phyloP scores from a whole-genome alignment of 2,888 invertebrate species.

The Mechanitis messenoides region DNA sequence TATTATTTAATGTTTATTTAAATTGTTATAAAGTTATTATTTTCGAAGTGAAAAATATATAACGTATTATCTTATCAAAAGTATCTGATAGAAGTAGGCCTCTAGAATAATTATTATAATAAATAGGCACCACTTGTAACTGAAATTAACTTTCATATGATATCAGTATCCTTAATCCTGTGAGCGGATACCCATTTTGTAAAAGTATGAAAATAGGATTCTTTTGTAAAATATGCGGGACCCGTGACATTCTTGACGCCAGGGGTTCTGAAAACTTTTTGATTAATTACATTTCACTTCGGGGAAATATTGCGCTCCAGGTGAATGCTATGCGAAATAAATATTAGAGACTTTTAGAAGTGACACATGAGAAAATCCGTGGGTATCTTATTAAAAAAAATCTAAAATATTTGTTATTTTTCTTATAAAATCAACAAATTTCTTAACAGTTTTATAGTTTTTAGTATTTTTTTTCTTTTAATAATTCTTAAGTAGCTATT shows the following conservation, averaged over 20 bases:
- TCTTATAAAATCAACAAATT: slow-evolving; percentile 3
- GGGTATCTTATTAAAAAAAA: too few relatives aligned
- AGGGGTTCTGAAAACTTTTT: slow-evolving; percentile 60
- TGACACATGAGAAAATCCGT: neutral
- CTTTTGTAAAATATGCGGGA: slow-evolving; percentile 28
- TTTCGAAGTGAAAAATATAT: too few relatives aligned
- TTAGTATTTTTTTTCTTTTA: neutral
- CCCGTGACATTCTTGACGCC: slow-evolving; percentile 30
- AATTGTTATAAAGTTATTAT: too few relatives aligned
- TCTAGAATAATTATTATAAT: too few relatives aligned
- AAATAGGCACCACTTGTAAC: too few relatives aligned
- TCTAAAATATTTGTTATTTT: too few relatives aligned
- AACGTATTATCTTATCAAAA: too few relatives aligned
- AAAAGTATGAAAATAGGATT: slow-evolving; percentile 21
- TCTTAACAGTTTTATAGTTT: neutral
- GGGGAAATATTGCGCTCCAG: slow-evolving; percentile 67
- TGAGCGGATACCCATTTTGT: slow-evolving; percentile 14
- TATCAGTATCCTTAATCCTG: slow-evolving; percentile 8
- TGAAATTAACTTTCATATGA: too few relatives aligned
- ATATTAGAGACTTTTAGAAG: slow-evolving; percentile 36
- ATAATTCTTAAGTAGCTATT: too few relatives aligned
- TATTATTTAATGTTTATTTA: too few relatives aligned
- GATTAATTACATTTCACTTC: slow-evolving; percentile 72
- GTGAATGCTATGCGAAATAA: slow-evolving; percentile 55
- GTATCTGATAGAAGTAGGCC: too few relatives aligned